Conservation (phyloP, 1,140 invertebrate genomes). For the Drosophila lowei region DNA sequence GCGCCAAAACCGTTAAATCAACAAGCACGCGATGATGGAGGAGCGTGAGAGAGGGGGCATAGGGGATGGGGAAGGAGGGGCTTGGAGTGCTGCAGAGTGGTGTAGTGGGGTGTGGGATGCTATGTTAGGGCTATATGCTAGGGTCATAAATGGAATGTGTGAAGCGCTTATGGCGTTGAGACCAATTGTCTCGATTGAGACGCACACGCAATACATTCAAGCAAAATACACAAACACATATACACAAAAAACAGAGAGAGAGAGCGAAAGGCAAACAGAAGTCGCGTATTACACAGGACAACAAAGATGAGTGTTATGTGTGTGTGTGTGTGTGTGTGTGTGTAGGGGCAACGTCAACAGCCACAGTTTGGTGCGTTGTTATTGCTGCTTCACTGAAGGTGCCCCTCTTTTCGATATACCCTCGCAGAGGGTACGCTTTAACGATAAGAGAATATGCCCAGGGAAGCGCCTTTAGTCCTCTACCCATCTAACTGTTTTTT, state of each 20-base stretch:
- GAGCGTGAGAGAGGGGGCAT: neutral
- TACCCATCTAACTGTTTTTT: no score
- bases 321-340: conserved; percentile 4
- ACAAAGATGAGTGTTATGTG: conserved; percentile 9
- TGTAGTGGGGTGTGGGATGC: conserved; percentile 23
- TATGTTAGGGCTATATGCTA: conserved; percentile 1
- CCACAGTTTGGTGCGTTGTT: conserved; percentile 57
- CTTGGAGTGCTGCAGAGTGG: neutral
- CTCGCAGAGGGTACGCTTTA: neutral
- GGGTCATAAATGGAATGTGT: conserved; percentile 72
- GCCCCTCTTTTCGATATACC: conserved; percentile 14
- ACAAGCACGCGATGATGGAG: conserved; percentile 18
- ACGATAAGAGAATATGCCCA: no score
- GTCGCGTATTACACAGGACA: conserved; percentile 40
- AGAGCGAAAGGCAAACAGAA: conserved; percentile 27
- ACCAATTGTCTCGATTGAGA: conserved; percentile 72
- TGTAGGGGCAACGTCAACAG: conserved; percentile 44
- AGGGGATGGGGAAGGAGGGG: neutral
- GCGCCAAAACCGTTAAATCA: conserved; percentile 40
- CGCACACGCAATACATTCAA: conserved; percentile 30
- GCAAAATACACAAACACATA: conserved; percentile 11
- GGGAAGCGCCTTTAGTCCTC: no score
- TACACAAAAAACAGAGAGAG: neutral
- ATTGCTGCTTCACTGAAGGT: conserved; percentile 58
- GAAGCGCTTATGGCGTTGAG: conserved; percentile 65